phyloP scores from a whole-genome alignment of 2,797 vertebrate genomes.

The Selene dorsalis region DNA sequence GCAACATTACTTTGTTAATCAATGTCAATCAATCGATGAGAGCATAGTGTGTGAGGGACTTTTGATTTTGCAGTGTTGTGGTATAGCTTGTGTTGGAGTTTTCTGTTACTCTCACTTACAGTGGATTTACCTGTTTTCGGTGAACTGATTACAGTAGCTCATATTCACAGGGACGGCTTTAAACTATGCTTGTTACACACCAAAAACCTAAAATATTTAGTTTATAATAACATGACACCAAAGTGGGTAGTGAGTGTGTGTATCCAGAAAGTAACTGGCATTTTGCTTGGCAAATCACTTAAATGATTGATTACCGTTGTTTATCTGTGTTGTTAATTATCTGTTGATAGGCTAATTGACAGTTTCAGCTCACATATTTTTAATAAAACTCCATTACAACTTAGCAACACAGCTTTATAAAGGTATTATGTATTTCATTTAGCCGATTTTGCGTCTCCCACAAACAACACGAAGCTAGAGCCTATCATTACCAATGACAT shows the following conservation, averaged over 20 bases:
- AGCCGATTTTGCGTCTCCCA: not conserved
- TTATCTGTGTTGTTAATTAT: not conserved
- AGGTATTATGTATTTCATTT: not conserved
- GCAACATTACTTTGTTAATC: slow-evolving; percentile 1
- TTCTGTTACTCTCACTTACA: not conserved
- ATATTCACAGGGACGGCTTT: not conserved
- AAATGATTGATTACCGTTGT: not conserved
- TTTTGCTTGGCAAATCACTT: not conserved
- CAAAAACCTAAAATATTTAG: not conserved
- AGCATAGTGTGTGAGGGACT: not conserved
- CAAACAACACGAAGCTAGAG: rapidly evolving
- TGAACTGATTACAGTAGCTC: not conserved
- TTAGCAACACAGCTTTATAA: not conserved
- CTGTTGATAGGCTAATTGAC: not conserved
- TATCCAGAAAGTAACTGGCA: not conserved
- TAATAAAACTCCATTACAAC: not conserved
- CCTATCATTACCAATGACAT: not conserved
- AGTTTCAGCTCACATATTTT: not conserved
- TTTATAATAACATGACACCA: not conserved
- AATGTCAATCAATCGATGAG: slow-evolving; percentile 11
- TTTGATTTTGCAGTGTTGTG: not conserved
- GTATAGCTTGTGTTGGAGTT: not conserved
- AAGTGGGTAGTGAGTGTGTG: no score
- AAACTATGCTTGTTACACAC: not conserved
- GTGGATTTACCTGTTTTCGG: not conserved